Evolutionary conservation across 2,797 vertebrate species (phyloP).

Genomic region (Enteromius afrohamiltoni): DNA sequence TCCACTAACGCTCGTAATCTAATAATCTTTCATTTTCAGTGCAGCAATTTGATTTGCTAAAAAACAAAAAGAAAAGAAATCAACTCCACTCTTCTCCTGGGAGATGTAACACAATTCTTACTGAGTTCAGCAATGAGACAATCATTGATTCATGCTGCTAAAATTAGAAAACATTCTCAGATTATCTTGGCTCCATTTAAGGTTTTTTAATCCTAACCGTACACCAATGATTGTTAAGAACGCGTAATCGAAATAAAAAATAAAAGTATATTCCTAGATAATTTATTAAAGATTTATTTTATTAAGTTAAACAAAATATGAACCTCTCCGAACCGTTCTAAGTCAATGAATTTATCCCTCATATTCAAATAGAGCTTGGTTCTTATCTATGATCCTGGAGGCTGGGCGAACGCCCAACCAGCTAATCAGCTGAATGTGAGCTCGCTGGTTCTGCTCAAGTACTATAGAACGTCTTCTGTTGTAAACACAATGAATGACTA

Average conservation of each 20-base stretch:
- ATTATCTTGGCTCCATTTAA: constrained; percentile 28
- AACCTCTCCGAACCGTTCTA: background rate
- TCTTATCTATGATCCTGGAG: constrained; percentile 23
- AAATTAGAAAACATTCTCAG: constrained; percentile 32
- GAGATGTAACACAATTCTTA: constrained; percentile 5
- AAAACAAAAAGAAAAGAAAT: background rate
- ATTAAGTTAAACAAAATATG: constrained; percentile 6
- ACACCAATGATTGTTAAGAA: background rate
- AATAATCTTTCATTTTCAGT: constrained; percentile 8
- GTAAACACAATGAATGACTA: constrained; percentile 46
- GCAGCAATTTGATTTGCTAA: background rate
- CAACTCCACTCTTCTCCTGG: background rate
- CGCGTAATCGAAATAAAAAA: background rate
- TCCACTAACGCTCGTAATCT: constrained; percentile 8
- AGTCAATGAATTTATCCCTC: background rate
- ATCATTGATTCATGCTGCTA: constrained; percentile 28
- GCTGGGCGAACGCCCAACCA: constrained; percentile 8
- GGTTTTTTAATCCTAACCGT: constrained; percentile 14
- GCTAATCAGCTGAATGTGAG: constrained; percentile 25
- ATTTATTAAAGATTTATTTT: background rate
- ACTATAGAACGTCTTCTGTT: constrained; percentile 33
- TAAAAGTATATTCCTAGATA: background rate
- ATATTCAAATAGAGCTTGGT: background rate
- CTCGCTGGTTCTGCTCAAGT: background rate
- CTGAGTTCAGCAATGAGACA: constrained; percentile 14